Percentiles rank a stretch among this genome's conserved stretches.
These are phyloP conservation scores for Polyommatus icarus DNA, from an alignment of 2,888 invertebrate genomes.

Conservation along the genomic window DNA sequence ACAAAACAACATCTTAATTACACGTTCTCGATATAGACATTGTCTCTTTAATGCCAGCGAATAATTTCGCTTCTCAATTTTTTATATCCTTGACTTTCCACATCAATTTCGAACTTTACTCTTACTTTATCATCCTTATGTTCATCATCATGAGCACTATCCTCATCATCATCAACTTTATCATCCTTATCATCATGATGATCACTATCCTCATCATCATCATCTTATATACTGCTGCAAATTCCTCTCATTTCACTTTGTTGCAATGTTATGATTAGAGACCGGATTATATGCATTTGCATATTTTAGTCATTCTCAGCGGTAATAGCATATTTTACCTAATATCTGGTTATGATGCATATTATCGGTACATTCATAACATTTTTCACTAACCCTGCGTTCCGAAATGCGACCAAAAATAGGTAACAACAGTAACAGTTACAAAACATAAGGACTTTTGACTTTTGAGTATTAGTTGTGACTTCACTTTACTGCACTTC, in stretches of 20 bases:
- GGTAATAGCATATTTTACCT: too few species aligned
- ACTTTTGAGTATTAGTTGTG: too few species aligned
- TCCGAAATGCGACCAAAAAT: too few species aligned
- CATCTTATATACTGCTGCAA: background rate
- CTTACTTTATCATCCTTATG: background rate
- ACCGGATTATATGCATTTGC: too few species aligned
- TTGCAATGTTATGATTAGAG: background rate
- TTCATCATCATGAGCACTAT: background rate
- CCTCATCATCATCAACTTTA: too few species aligned
- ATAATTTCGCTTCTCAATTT: background rate
- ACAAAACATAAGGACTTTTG: too few species aligned
- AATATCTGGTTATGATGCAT: too few species aligned
- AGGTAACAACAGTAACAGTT: too few species aligned
- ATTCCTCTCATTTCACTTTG: background rate
- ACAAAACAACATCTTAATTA: slow-evolving; percentile 19
- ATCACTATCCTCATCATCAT: background rate
- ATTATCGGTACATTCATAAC: too few species aligned
- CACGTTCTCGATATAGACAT: slow-evolving; percentile 12
- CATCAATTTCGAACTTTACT: background rate
- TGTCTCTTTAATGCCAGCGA: background rate
- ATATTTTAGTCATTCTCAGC: too few species aligned
- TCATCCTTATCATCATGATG: background rate
- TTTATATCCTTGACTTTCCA: slow-evolving; percentile 16
- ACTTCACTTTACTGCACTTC: too few species aligned
- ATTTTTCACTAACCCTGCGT: too few species aligned